These are phyloP conservation scores for Diplolepis rosae DNA, from an alignment of 2,888 invertebrate genomes.

Conservation along the genomic window DNA sequence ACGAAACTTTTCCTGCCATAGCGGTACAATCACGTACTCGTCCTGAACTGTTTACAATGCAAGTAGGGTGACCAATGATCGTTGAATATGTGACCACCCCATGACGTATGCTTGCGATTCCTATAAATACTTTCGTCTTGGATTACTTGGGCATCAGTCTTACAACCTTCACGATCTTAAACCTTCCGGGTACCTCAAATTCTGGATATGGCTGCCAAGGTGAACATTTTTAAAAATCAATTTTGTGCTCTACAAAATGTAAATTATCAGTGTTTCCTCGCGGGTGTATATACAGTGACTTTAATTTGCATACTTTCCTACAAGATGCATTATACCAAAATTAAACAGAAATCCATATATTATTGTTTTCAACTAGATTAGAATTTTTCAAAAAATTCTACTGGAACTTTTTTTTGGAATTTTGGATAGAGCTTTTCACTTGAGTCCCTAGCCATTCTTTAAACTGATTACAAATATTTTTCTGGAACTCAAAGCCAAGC, in stretches of 20 bases:
- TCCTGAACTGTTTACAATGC: constrained; percentile 42
- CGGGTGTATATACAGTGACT: neutral
- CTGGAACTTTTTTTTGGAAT: no score
- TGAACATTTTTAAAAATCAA: constrained; percentile 25
- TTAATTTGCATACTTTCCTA: no score
- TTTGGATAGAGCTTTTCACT: no score
- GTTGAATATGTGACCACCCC: constrained; percentile 35
- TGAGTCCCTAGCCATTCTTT: no score
- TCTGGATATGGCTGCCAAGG: constrained; percentile 43
- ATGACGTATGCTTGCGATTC: constrained; percentile 44
- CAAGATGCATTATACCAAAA: no score
- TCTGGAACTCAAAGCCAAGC: no score
- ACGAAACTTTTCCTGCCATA: constrained; percentile 38
- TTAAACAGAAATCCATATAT: no score
- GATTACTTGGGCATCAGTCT: constrained; percentile 48
- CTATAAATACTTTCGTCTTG: constrained; percentile 50
- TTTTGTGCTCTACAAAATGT: neutral
- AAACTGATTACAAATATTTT: no score
- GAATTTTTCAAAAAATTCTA: no score
- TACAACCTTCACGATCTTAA: constrained; percentile 37
- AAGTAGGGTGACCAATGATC: constrained; percentile 40
- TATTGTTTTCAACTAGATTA: no score
- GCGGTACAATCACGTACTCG: constrained; percentile 43
- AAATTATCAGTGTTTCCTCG: neutral
- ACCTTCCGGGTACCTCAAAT: constrained; percentile 25